Evolutionary conservation across 2,113 vertebrate species (phyloP), one percentile per base, ranked within the genome.

Genomic region (Edolisoma coerulescens): DNA sequence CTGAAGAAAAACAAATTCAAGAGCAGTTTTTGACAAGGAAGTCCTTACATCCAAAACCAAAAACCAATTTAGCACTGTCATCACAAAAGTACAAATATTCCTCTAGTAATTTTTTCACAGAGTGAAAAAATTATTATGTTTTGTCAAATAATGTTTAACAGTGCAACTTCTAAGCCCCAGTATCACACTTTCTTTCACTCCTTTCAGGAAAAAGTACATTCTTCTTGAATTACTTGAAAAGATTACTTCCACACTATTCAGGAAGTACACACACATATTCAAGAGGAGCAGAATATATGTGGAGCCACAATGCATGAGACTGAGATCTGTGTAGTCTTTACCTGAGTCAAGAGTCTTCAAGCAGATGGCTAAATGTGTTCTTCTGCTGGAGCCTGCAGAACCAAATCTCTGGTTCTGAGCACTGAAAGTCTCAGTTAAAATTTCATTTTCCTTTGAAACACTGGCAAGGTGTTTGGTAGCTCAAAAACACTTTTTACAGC

Each of bases 21-120:
- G 57, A 65, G 39, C 35, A 86, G 80, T 83, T 97, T 97, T 93
- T 94, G 28, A 90, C 16, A 74, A 75, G 26, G 67, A 69, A 79
- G 14, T 80, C 54, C 28, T 91, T 54, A 41, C 21, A 76, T 47
- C 35, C 27, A 10, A 65, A 76, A 35, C 11, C 50, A 77, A 56
- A 91, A 94, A 77, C 52, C 5, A 70, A 65, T 71, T 82, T 54
- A 75, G 4, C 8, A 56, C 35, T 65, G 10, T 70, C 19, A 65
- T 39, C 10, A 33, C 33, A 60, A 67, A 21, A 27, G 39, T 75
- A 47, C 11, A 70, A 85, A 44, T 74, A 60, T 69, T 89, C 22
- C 8, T 65, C 16, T 54, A 54, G 23, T n/a, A 10, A 27, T 33
- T 80, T 91, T 70, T 79, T 75, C 33, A 59, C 39, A 39, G 39